Base-by-base conservation (phyloP, 37 sponge, comb jelly and placozoan genomes). In the Cladorhizidae sp. region DNA sequence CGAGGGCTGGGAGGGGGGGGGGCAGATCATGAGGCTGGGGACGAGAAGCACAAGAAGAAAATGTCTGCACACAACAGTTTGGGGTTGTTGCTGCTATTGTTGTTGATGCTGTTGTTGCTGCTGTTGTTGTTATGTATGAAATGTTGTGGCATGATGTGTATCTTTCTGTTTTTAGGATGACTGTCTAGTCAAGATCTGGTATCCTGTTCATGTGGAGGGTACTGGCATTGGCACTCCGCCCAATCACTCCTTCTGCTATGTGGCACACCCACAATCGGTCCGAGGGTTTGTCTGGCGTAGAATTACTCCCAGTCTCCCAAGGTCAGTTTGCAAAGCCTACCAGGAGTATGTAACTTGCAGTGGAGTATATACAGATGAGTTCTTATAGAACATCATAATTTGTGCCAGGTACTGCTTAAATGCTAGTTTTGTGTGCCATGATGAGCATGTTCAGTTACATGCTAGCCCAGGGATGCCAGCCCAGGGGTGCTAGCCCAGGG, bases 181-280 rank as follows among this genome's bases (percentile, higher is more conserved):
- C 33, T 38, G 85, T 33, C 57, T 90, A 35, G 88, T 95, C 23
- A 95, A 95, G 80, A 81, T 95, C 7, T 95, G 96, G 96, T 93
- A 87, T 39, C 77, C 74, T 1, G 20, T 1, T 26, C 33, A 17
- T 6, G 61, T 56, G 5, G 39, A 33, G 6, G 20, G 15, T 22
- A 8, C 31, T 9, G 74, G 83, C 9, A 33, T 82, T 25, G 83
- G 83, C 40, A 49, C 64, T 15, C 37, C 74, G 6, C 35, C 45
- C 35, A 63, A 40, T 21, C 93, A 64, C 69, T 72, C 70, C 50
- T 95, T 93, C 71, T 64, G 75, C 29, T 95, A 95, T 52, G 41
- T 93, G 12, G 83, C 84, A 21, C 96, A 95, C 61, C 96, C 96
- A 9, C 57, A 58, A 51, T 72, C 91, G 18, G 90, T 95, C 25